Base-by-base conservation (phyloP, 1,140 invertebrate species). In the Bactericera cockerelli region DNA sequence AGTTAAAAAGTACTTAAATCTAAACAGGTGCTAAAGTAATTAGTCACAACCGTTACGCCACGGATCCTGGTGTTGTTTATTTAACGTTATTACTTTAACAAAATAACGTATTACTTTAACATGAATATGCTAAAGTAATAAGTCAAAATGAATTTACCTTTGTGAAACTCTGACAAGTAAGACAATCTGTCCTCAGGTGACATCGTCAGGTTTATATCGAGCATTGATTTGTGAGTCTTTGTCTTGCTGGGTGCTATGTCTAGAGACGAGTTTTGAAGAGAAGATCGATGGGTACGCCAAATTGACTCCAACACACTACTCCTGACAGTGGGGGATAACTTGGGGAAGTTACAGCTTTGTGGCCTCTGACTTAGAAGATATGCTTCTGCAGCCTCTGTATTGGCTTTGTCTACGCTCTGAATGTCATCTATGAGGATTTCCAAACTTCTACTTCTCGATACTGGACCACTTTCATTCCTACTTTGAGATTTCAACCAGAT, bases 401-500 rank as follows among this genome's bases (percentile, higher is more conserved):
- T 63, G 70, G 59, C 68, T 72, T 62, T 58, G 67, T 61, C 67
- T 68, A 3, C 71, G 68, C 67, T 67, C 70, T 55, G 70, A 71
- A 71, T 73, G 74, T 56, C 59, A 22, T 49, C 42, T 49, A 49
- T 49, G n/a, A 82, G 65, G 58, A 82, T 65, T 61, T 82, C 80
- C 57, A 82, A 68, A 67, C 80, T 82, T 60, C 78, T 76, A 3
- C 80, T 81, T 62, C 81, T 69, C 26, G 79, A 78, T 26, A 82
- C 42, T 49, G 68, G n/a, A 24, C 55, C 21, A 65, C 38, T 22
- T 63, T 61, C n/a, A 61, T 60, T 28, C 63, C 76, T 8, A 86
- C 63, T 75, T 85, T 81, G 62, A 84, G 42, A 22, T n/a, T 49
- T 49, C n/a, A 49, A 49, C 81, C 24, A 88, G 72, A 63, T 82